A percentile compares a stretch with the other conserved stretches of the same genome.
Evolutionary conservation across 2,888 invertebrate genomes (phyloP).

Genomic region (Cheilosia scutellata): DNA sequence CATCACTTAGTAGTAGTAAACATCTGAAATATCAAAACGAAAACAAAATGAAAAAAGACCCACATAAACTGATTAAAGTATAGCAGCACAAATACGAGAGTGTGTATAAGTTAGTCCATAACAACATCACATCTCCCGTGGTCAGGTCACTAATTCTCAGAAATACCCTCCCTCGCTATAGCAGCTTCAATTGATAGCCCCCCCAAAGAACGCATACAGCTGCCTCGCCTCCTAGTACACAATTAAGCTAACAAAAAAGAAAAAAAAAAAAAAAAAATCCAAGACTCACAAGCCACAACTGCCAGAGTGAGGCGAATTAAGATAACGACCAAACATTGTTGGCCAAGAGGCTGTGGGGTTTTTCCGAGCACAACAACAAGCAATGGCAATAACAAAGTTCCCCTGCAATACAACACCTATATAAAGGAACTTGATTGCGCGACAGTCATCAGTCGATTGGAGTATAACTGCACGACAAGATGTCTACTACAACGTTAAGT

Average conservation of each 20-base stretch:
- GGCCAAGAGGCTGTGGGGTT: slow-evolving; percentile 1
- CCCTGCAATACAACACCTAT: slow-evolving; percentile 53
- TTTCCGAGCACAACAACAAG: slow-evolving; percentile 10
- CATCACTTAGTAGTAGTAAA: slow-evolving; percentile 36
- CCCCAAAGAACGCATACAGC: slow-evolving; percentile 25
- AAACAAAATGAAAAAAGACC: slow-evolving; percentile 48
- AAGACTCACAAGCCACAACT: background rate
- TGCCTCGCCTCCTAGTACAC: slow-evolving; percentile 23
- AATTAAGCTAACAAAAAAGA: slow-evolving; percentile 23
- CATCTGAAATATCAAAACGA: slow-evolving; percentile 36
- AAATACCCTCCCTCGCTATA: slow-evolving; percentile 39
- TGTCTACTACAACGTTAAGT: slow-evolving; percentile 61
- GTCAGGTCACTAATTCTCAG: slow-evolving; percentile 37
- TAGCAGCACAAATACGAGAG: slow-evolving; percentile 22
- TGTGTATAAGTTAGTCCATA: slow-evolving; percentile 20
- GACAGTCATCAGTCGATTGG: slow-evolving; percentile 70
- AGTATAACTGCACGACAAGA: slow-evolving; percentile 66
- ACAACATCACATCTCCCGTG: slow-evolving; percentile 17
- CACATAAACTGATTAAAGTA: slow-evolving; percentile 51
- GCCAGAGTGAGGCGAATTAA: slow-evolving; percentile 38
- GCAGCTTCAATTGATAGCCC: slow-evolving; percentile 56
- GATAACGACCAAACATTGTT: slow-evolving; percentile 52
- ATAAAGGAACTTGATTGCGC: slow-evolving; percentile 72
- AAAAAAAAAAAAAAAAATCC: slow-evolving; percentile 17
- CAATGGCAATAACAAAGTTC: slow-evolving; percentile 48